Evolutionary conservation across 35 echinoderm and acorn worm species (phyloP).

Genomic region (Patiria miniata): DNA sequence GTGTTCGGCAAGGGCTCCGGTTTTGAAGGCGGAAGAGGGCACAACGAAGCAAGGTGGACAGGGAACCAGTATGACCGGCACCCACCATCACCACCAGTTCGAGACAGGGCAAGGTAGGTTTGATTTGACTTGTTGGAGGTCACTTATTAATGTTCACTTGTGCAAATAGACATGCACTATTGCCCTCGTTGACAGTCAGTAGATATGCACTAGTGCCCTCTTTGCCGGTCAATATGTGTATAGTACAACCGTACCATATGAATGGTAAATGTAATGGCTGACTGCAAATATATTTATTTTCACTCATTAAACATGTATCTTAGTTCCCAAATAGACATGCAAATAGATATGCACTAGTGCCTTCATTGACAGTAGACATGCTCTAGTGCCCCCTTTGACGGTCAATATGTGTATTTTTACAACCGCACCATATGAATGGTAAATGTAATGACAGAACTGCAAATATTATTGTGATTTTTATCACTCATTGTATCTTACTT

Average conservation of each 20-base stretch:
- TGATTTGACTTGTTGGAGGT: background rate
- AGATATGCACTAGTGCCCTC: too few relatives aligned
- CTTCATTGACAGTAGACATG: too few relatives aligned
- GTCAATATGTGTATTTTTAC: too few relatives aligned
- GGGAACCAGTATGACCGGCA: constrained; percentile 83
- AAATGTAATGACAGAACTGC: background rate
- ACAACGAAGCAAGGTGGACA: constrained; percentile 35
- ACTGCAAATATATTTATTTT: background rate
- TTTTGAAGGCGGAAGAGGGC: background rate
- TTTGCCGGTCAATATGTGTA: too few relatives aligned
- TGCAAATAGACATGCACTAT: too few relatives aligned
- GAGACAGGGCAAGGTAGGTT: constrained; percentile 51
- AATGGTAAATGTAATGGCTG: too few relatives aligned
- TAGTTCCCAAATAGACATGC: background rate
- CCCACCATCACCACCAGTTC: constrained; percentile 88
- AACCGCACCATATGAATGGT: too few relatives aligned
- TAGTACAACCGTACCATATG: too few relatives aligned
- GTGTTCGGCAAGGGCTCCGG: background rate
- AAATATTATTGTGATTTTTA: background rate
- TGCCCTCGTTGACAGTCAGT: too few relatives aligned
- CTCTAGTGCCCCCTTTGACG: too few relatives aligned
- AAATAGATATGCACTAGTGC: too few relatives aligned
- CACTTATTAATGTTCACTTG: background rate
- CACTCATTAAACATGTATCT: background rate
- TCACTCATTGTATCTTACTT: background rate